These are phyloP conservation scores for Megastigmus dorsalis DNA, from an alignment of 2,888 invertebrate species.

Conservation along the genomic window DNA sequence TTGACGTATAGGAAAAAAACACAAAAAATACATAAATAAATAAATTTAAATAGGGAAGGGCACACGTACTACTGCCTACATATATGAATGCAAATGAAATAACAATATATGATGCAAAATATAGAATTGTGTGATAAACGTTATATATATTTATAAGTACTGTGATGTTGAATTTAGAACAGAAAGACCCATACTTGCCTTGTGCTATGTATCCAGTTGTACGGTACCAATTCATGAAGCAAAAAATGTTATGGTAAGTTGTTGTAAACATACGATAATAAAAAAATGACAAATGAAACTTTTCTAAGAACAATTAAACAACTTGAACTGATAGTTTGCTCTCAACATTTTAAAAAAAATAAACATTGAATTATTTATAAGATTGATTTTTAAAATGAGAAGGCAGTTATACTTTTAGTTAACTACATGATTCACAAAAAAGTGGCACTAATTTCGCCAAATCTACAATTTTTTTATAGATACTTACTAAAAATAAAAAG, in stretches of 20 bases:
- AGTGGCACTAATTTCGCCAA: neutral
- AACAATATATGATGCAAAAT: slow-evolving; percentile 50
- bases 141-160: slow-evolving; percentile 44
- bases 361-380: neutral
- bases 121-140: slow-evolving; percentile 47
- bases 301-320: slow-evolving; percentile 2
- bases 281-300: slow-evolving; percentile 25
- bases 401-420: neutral
- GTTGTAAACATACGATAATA: slow-evolving; percentile 34
- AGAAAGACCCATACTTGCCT: slow-evolving; percentile 71
- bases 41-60: slow-evolving; percentile 36
- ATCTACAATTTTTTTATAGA: slow-evolving; percentile 19
- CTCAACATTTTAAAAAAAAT: slow-evolving; percentile 38
- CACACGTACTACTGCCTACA: slow-evolving; percentile 59
- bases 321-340: slow-evolving; percentile 3
- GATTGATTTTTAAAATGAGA: slow-evolving; percentile 30
- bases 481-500: slow-evolving; percentile 21
- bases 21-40: slow-evolving; percentile 22
- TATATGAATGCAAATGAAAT: slow-evolving; percentile 54
- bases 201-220: slow-evolving; percentile 73
- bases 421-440: slow-evolving; percentile 22
- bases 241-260: slow-evolving; percentile 62
- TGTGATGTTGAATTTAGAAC: slow-evolving; percentile 52
- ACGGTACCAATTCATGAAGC: slow-evolving; percentile 70
- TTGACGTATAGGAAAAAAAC: slow-evolving; percentile 15